Evolutionary conservation across 2,113 vertebrate genomes (phyloP).

Genomic region (Megaceryle maxima): DNA sequence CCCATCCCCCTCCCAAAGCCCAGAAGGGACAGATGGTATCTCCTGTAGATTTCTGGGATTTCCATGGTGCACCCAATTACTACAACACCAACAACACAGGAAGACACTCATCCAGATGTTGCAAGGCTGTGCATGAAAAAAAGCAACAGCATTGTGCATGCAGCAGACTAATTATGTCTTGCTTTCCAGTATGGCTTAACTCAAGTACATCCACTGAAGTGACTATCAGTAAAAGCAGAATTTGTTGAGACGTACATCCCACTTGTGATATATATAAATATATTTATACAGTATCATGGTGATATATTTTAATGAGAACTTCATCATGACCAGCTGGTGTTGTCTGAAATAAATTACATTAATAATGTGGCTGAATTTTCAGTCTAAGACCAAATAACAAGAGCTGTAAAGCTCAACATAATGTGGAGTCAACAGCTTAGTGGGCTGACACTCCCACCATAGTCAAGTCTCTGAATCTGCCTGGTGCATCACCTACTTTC

Average conservation of each 20-base stretch:
- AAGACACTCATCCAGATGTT: not conserved
- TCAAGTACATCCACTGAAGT: not conserved
- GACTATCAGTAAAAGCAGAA: not conserved
- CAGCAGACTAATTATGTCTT: not conserved
- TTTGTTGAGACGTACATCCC: not conserved
- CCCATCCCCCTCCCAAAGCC: not conserved
- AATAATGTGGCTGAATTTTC: not conserved
- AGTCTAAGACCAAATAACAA: not conserved
- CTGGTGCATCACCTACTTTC: not conserved
- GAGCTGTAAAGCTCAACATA: not conserved
- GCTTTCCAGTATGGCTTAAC: not conserved
- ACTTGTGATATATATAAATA: not conserved
- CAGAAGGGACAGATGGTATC: not conserved
- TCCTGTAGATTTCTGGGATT: not conserved
- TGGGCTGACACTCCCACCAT: not conserved
- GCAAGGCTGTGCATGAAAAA: not conserved
- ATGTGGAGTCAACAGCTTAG: not conserved
- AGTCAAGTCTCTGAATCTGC: not conserved
- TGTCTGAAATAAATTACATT: not conserved
- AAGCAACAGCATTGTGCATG: not conserved
- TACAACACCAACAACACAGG: not conserved
- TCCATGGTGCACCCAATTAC: not conserved
- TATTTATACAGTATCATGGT: not conserved
- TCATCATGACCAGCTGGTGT: not conserved
- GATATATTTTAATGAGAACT: conserved; percentile 26